These are phyloP conservation scores for Gracilinanus agilis DNA, from an alignment of 2,113 vertebrate genomes.

Conservation along the genomic window DNA sequence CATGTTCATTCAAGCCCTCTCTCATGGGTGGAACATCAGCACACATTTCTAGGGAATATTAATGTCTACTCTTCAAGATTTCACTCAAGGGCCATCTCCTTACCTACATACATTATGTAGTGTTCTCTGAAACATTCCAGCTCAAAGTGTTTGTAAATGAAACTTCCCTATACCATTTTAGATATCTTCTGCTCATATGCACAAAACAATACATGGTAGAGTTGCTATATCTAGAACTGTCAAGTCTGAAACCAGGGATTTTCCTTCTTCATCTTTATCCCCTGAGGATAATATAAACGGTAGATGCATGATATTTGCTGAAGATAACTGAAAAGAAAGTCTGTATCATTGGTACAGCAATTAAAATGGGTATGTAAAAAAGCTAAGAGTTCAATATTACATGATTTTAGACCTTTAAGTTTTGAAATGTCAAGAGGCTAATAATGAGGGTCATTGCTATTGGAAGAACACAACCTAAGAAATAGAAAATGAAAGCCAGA, in stretches of 20 bases:
- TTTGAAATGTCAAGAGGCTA: neutral
- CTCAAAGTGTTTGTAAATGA: neutral
- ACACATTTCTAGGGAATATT: neutral
- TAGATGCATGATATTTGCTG: neutral
- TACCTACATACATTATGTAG: too few relatives aligned
- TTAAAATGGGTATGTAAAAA: conserved; percentile 1
- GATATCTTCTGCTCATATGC: neutral
- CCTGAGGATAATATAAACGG: neutral
- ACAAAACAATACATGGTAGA: neutral
- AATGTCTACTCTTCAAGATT: neutral
- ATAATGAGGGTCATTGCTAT: neutral
- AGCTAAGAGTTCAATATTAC: neutral
- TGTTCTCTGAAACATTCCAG: neutral
- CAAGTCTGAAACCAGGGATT: neutral
- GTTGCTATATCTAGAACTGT: neutral
- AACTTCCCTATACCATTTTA: neutral
- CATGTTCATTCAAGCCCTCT: neutral
- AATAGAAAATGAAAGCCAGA: neutral
- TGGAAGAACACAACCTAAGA: neutral
- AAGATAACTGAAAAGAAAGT: neutral
- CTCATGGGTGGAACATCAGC: neutral
- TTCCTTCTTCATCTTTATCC: neutral
- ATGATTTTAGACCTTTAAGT: neutral
- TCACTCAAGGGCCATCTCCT: neutral
- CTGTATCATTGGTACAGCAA: neutral